phyloP scores from a whole-genome alignment of 2,888 invertebrate species.

The Acronicta leporina region DNA sequence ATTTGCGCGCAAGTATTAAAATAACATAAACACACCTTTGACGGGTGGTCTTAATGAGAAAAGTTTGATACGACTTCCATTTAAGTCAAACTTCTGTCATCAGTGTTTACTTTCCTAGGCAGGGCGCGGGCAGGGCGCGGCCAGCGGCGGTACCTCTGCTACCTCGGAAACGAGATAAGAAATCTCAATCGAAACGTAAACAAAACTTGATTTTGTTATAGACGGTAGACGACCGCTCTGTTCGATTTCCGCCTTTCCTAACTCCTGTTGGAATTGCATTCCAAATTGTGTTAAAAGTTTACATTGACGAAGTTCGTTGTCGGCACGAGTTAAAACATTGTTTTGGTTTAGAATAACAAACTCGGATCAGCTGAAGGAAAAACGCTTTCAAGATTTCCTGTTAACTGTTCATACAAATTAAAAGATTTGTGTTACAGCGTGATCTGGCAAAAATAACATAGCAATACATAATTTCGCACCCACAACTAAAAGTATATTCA shows the following conservation, averaged over 20 bases:
- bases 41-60: slow-evolving; percentile 87
- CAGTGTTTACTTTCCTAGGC: slow-evolving; percentile 80
- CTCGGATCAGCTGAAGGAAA: slow-evolving; percentile 65
- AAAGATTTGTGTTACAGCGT: slow-evolving; percentile 27
- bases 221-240: slow-evolving; percentile 65
- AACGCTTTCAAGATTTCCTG: slow-evolving; percentile 41
- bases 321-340: slow-evolving; percentile 70
- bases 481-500: slow-evolving; percentile 24
- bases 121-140: slow-evolving; percentile 71
- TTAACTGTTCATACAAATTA: slow-evolving; percentile 32
- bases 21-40: slow-evolving; percentile 87
- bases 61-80: slow-evolving; percentile 87
- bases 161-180: slow-evolving; percentile 72
- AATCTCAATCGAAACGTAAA: slow-evolving; percentile 77
- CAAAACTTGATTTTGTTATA: slow-evolving; percentile 80
- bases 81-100: slow-evolving; percentile 87
- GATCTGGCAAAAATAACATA: slow-evolving; percentile 22
- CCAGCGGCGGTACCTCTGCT: slow-evolving; percentile 54
- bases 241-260: slow-evolving; percentile 74
- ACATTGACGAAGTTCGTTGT: slow-evolving; percentile 70
- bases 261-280: slow-evolving; percentile 77
- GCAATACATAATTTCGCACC: slow-evolving; percentile 33
- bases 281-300: slow-evolving; percentile 81
- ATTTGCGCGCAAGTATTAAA: slow-evolving; percentile 82
- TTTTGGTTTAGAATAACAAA: slow-evolving; percentile 70